Evolutionary conservation across 2,888 invertebrate species (phyloP).

Genomic region (Dryocosmus kuriphilus): DNA sequence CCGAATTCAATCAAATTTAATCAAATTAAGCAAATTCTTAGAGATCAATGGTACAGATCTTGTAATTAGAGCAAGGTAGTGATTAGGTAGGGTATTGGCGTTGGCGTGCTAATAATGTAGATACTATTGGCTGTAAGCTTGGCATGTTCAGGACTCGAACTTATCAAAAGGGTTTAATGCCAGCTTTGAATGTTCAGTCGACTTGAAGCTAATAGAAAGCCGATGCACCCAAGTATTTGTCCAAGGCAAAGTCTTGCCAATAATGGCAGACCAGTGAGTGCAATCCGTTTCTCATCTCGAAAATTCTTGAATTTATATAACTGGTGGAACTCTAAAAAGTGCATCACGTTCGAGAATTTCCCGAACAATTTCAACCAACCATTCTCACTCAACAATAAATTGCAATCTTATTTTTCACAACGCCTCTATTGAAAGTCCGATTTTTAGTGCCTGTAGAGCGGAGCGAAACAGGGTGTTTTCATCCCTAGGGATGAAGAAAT

Average conservation of each 20-base stretch:
- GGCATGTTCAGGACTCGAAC: not conserved
- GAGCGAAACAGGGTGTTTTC: no score
- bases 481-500: no score
- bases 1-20: no score
- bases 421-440: no score
- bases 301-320: not conserved
- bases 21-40: not conserved
- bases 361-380: not conserved
- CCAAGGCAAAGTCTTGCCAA: slow-evolving; percentile 7
- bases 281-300: not conserved
- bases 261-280: not conserved
- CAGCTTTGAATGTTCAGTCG: slow-evolving; percentile 2
- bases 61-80: not conserved
- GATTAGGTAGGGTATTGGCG: not conserved
- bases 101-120: not conserved
- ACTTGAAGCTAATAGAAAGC: slow-evolving; percentile 7
- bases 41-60: not conserved
- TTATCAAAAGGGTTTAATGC: slow-evolving; percentile 2
- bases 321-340: not conserved
- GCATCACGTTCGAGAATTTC: not conserved
- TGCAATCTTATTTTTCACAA: no score
- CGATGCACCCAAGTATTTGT: not conserved
- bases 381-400: no score
- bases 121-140: slow-evolving; percentile 1
- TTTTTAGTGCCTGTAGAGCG: no score